Percentiles rank a stretch among this genome's conserved stretches.
Conservation (phyloP, 2,113 vertebrate species). For the Pyrgilauda ruficollis region DNA sequence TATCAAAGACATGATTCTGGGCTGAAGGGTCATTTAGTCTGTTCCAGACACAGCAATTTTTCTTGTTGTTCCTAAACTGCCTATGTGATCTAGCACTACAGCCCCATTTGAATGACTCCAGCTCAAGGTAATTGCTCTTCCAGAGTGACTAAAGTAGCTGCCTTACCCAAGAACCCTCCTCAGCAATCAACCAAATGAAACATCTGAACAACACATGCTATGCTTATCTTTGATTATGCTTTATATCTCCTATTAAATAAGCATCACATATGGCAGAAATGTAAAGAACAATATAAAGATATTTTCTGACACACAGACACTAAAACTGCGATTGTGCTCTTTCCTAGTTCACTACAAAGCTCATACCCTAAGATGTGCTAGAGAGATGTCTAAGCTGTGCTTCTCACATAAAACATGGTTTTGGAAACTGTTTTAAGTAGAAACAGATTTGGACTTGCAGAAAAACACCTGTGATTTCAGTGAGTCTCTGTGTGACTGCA, state of each 20-base stretch:
- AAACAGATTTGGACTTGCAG: background rate
- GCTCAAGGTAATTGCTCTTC: background rate
- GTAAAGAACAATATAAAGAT: background rate
- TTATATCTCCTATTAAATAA: background rate
- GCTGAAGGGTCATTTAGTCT: conserved; percentile 19
- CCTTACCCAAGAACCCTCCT: background rate
- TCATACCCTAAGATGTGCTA: background rate
- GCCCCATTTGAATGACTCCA: background rate
- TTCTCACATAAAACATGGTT: background rate
- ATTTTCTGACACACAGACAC: background rate
- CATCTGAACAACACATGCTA: background rate
- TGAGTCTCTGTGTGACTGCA: background rate
- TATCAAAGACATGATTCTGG: background rate
- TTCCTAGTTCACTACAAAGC: background rate
- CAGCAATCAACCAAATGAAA: background rate
- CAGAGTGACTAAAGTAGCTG: background rate
- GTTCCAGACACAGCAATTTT: background rate
- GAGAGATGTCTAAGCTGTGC: background rate
- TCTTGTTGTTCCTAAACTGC: background rate
- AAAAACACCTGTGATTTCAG: background rate
- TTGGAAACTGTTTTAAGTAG: background rate
- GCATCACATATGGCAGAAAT: background rate
- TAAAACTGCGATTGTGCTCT: background rate
- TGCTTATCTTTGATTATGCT: background rate
- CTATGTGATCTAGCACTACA: background rate